Conservation (phyloP, 2,113 vertebrate genomes). For the Notarius quadriscutis region DNA sequence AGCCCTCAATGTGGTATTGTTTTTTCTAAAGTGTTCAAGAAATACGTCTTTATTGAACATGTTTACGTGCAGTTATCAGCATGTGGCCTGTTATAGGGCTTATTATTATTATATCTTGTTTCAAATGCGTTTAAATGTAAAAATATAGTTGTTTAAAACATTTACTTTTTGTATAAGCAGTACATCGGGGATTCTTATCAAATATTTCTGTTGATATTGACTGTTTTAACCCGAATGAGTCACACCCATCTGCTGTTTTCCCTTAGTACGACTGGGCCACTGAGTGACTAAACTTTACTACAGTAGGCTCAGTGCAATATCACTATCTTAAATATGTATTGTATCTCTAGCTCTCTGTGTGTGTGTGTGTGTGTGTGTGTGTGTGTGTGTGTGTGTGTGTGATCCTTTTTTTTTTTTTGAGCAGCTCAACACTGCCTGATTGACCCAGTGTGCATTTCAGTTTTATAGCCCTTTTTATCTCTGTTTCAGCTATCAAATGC, state of each 20-base stretch:
- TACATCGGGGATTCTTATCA: neutral
- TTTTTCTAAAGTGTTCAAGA: no score
- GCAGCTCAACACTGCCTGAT: conserved; percentile 2
- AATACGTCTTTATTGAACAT: neutral
- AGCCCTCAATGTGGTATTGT: neutral
- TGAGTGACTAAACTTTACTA: conserved; percentile 15
- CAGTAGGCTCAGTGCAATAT: neutral
- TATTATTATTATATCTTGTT: neutral
- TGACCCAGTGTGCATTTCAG: conserved; percentile 4
- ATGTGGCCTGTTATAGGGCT: neutral
- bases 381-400: neutral
- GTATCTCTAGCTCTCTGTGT: neutral
- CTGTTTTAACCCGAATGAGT: neutral
- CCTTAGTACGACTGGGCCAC: neutral
- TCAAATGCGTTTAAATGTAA: neutral
- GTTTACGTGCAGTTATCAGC: neutral
- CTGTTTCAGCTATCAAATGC: neutral
- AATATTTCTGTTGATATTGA: neutral
- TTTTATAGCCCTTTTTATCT: conserved; percentile 5
- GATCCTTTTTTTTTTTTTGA: neutral
- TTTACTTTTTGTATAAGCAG: neutral
- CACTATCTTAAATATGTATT: neutral
- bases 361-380: neutral
- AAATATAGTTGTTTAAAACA: neutral
- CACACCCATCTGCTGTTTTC: neutral